Percentiles rank a stretch among this genome's conserved stretches.
Conservation (phyloP, 2,797 vertebrate genomes). For the Zalophus californianus region DNA sequence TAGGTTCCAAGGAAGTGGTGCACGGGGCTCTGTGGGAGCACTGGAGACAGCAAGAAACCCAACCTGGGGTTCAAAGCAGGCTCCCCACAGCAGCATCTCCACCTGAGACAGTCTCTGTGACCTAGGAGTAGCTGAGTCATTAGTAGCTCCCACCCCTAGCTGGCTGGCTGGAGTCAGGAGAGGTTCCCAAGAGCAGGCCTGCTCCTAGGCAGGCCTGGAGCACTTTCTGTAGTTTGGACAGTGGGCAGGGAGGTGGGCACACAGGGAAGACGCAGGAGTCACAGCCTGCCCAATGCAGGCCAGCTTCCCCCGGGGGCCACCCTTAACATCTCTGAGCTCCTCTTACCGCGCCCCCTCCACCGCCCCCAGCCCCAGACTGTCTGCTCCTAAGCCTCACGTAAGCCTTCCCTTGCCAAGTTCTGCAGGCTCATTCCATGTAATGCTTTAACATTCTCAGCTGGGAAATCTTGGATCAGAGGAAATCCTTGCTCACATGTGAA, state of each 20-base stretch:
- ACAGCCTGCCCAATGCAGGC: neutral
- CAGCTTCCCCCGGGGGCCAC: fast-evolving
- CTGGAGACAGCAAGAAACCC: neutral
- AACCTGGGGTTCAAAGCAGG: neutral
- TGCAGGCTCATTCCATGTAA: neutral
- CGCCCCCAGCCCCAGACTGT: too few species aligned
- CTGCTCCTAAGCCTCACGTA: neutral
- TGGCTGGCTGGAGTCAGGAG: neutral
- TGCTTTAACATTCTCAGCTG: neutral
- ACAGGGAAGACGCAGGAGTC: neutral
- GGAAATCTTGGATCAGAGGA: slow-evolving; percentile 4
- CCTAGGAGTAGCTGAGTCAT: neutral
- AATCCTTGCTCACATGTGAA: neutral
- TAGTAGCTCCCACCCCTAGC: fast-evolving
- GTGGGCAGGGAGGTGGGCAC: neutral
- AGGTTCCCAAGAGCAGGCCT: neutral
- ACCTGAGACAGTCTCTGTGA: neutral
- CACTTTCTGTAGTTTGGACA: neutral
- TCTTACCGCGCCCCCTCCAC: too few species aligned
- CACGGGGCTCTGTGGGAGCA: neutral
- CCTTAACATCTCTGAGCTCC: neutral
- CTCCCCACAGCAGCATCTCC: neutral
- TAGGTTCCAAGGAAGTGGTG: neutral
- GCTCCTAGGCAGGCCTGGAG: neutral
- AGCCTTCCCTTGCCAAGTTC: neutral